Base-by-base conservation (phyloP, 2,113 vertebrate species). In the Pomatostomus ruficeps region DNA sequence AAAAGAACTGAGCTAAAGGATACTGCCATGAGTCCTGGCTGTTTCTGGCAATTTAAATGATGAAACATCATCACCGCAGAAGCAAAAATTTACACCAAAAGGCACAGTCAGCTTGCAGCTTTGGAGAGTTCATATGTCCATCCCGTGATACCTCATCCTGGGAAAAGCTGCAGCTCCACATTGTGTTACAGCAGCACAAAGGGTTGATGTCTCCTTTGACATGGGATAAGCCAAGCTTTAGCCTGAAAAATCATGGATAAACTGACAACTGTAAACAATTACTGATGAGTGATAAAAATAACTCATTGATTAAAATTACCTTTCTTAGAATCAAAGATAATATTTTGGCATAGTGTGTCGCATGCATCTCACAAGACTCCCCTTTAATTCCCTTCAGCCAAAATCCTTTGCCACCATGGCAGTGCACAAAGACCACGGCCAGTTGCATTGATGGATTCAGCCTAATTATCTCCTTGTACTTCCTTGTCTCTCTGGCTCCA, bases 401-500 rank as follows among this genome's bases (percentile, higher is more conserved):
- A 76, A 55, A n/a, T 35, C 31, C n/a, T 74, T 58, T 70, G 18
- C 59, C 63, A 63, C 57, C 19, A 12, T 1, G 1, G 52, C 12
- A 66, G 15, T 7, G 28, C 28, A 71, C 2, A 7, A 77, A 74
- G 65, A 48, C 59, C 76, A 67, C 16, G 61, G 59, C 59, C 76
- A 71, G 51, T 57, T 78, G 61, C 57, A 8, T 1, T 59, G 86
- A 65, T 71, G 51, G 61, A 45, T 65, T 86, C 57, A 45, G 43
- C 52, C 25, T 71, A 8, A 74, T 88, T 76, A 58, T 70, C 63
- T 93, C 67, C 67, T 73, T 6, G 19, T 38, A 33, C 12, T 95
- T 93, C 70, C 82, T 96, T 87, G 91, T 91, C 95, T 97, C 95
- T 95, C 91, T 97, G 89, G 92, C 91, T 97, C 95, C 94, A 93